Evolutionary conservation across 2,797 vertebrate species (phyloP).

Genomic region (Chanos chanos): DNA sequence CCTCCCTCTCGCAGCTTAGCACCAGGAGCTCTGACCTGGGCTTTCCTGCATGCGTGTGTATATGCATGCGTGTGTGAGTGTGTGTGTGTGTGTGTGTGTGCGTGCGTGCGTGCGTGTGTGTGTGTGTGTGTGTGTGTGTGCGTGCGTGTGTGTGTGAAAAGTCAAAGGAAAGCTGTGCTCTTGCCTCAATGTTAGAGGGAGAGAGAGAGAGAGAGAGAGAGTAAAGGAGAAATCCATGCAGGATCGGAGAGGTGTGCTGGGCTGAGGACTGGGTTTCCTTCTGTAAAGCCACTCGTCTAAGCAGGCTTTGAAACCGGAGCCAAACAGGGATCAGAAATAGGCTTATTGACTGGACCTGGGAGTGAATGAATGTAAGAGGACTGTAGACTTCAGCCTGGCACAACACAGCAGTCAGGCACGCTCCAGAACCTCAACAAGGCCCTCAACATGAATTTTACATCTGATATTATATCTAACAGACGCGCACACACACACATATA

Average conservation of each 20-base stretch:
- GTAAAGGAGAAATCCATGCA: background rate
- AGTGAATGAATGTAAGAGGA: too few species aligned
- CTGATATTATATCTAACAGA: background rate
- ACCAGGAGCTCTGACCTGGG: conserved; percentile 70
- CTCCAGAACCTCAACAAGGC: too few species aligned
- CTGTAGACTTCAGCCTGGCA: too few species aligned
- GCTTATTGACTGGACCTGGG: conserved; percentile 71
- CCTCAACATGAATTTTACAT: background rate
- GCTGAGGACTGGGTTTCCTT: conserved; percentile 64
- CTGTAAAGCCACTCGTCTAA: conserved; percentile 74
- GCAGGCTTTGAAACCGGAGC: conserved; percentile 77
- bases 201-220: background rate
- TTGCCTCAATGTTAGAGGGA: conserved; percentile 58
- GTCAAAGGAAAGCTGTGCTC: conserved; percentile 48
- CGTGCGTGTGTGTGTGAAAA: conserved; percentile 27
- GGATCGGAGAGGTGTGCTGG: conserved; percentile 42
- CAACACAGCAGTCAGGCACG: too few species aligned
- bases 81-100: conserved; percentile 11
- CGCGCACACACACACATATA: background rate
- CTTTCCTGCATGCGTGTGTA: conserved; percentile 51
- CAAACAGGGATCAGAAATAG: conserved; percentile 75
- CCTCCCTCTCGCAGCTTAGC: conserved; percentile 79
- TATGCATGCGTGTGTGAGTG: background rate
- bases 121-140: background rate
- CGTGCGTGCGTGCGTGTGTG: conserved; percentile 31